Evolutionary conservation across 2,797 vertebrate species (phyloP).

Genomic region (Pristis pectinata): DNA sequence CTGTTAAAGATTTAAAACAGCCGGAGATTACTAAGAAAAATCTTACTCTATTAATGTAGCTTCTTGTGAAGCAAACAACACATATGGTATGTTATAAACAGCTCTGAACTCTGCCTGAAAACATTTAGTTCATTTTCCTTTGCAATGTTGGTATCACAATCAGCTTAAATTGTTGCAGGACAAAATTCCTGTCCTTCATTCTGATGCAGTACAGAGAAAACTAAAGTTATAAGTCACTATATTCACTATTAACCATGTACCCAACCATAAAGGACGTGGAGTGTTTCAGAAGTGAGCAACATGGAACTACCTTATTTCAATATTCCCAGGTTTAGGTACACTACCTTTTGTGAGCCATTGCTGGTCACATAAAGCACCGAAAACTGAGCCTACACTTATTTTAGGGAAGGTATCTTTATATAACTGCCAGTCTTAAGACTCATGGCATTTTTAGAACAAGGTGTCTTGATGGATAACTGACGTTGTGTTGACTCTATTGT

Average conservation of each 20-base stretch:
- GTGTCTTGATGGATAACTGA: background rate
- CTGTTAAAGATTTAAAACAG: background rate
- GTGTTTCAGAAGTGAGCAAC: background rate
- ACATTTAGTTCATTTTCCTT: background rate
- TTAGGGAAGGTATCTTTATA: background rate
- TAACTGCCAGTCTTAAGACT: background rate
- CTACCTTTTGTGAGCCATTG: background rate
- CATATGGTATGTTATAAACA: background rate
- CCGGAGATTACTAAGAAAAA: background rate
- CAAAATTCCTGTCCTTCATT: background rate
- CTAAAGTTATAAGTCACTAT: background rate
- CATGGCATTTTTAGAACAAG: background rate
- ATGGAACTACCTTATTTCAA: background rate
- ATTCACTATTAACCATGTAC: background rate
- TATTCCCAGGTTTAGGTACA: background rate
- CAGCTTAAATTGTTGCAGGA: background rate
- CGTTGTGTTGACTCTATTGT: background rate
- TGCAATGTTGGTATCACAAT: background rate
- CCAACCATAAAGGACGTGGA: background rate
- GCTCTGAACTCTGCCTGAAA: background rate
- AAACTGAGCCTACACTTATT: background rate
- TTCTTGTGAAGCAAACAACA: background rate
- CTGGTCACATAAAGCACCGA: background rate
- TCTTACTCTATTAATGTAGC: background rate
- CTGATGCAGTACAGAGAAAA: background rate